Percentiles rank a stretch among this genome's conserved stretches.
Evolutionary conservation across 1,140 invertebrate species (phyloP).

Genomic region (Aphelinus atriplicis): DNA sequence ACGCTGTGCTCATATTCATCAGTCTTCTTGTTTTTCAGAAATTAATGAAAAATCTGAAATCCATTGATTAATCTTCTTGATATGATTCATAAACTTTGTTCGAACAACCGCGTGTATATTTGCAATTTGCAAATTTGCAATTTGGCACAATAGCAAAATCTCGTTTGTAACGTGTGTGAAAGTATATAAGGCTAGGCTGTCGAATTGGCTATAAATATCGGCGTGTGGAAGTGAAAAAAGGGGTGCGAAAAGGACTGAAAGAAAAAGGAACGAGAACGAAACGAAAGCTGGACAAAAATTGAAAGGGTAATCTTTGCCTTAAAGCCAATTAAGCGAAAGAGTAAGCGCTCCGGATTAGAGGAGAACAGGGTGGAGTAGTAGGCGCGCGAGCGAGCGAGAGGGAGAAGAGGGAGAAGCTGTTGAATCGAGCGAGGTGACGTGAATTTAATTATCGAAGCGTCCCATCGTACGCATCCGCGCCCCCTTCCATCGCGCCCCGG

Average conservation of each 20-base stretch:
- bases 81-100: too few species aligned
- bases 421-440: slow-evolving; percentile 47
- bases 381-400: background rate
- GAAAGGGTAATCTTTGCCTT: slow-evolving; percentile 41
- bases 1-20: too few species aligned
- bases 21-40: too few species aligned
- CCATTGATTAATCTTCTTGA: too few species aligned
- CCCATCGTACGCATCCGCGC: slow-evolving; percentile 11
- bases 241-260: background rate
- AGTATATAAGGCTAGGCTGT: background rate
- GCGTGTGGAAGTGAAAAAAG: background rate
- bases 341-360: slow-evolving; percentile 34
- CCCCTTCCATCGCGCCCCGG: background rate
- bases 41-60: too few species aligned
- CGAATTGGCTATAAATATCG: slow-evolving; percentile 2
- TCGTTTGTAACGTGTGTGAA: too few species aligned
- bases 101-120: too few species aligned
- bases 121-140: too few species aligned
- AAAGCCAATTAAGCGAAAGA: slow-evolving; percentile 45
- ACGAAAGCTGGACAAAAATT: slow-evolving; percentile 31
- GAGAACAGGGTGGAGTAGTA: background rate
- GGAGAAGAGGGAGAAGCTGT: slow-evolving; percentile 16
- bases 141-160: too few species aligned
- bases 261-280: background rate
- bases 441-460: slow-evolving; percentile 50